phyloP scores from a whole-genome alignment of 2,113 vertebrate species.

The Mus spicilegus region DNA sequence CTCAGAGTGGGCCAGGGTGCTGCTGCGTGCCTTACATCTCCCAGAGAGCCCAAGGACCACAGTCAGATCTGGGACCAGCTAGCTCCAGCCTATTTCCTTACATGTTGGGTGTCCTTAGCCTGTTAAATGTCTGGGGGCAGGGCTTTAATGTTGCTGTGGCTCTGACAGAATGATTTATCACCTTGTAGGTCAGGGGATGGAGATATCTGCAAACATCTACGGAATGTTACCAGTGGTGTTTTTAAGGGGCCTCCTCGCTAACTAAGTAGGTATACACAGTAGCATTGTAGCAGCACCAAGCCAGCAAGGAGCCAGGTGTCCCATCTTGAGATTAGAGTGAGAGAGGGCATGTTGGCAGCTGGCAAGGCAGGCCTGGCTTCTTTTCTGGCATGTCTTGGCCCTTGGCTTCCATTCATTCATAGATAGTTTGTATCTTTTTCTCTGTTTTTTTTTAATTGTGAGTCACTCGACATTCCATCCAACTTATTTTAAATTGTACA shows the following conservation, averaged over 20 bases:
- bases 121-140: background rate
- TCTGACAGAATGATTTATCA: constrained; percentile 9
- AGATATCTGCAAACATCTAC: constrained; percentile 1
- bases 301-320: background rate
- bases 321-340: background rate
- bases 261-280: background rate
- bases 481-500: background rate
- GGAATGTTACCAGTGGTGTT: constrained; percentile 46
- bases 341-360: background rate
- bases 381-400: background rate
- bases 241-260: background rate
- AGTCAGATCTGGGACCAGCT: background rate
- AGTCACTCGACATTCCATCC: background rate
- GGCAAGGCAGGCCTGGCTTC: background rate
- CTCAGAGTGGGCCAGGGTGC: rapidly evolving
- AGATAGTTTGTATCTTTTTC: background rate
- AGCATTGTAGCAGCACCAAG: rapidly evolving
- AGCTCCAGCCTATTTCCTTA: background rate
- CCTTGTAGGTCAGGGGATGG: background rate
- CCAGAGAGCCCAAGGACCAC: background rate
- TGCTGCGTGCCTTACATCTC: background rate
- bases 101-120: background rate
- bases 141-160: background rate
- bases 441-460: background rate
- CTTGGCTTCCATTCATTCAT: background rate